Evolutionary conservation across 2,113 vertebrate species (phyloP).

Genomic region (Elephas maximus): DNA sequence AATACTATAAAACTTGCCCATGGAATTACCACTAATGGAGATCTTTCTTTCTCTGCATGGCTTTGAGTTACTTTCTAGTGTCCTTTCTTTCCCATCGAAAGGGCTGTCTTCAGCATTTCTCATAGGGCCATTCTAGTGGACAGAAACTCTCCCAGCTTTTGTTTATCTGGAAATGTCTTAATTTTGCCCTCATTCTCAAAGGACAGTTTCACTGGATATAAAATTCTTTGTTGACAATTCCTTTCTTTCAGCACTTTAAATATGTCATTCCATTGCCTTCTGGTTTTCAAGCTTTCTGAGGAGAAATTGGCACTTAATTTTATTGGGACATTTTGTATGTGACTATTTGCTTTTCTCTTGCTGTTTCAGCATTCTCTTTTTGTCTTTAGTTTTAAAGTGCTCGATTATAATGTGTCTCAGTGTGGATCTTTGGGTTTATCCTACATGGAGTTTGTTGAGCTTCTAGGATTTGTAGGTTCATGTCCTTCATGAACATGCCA

Average conservation of each 20-base stretch:
- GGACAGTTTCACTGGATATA: no score
- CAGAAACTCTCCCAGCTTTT: not conserved
- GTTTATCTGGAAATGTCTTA: not conserved
- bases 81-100: not conserved
- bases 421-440: not conserved
- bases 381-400: not conserved
- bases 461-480: not conserved
- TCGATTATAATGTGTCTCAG: not conserved
- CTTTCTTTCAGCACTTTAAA: no score
- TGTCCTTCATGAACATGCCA: not conserved
- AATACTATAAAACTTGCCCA: not conserved
- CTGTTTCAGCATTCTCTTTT: not conserved
- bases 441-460: not conserved
- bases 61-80: not conserved
- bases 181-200: not conserved
- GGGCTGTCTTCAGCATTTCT: not conserved
- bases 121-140: not conserved
- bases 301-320: not conserved
- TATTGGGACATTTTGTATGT: not conserved
- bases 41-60: not conserved
- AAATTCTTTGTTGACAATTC: no score
- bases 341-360: not conserved
- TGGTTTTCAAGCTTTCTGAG: not conserved
- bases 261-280: not conserved
- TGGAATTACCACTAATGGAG: not conserved